These are phyloP conservation scores for Tragelaphus scriptus DNA, from an alignment of 2,113 vertebrate species.

Conservation along the genomic window DNA sequence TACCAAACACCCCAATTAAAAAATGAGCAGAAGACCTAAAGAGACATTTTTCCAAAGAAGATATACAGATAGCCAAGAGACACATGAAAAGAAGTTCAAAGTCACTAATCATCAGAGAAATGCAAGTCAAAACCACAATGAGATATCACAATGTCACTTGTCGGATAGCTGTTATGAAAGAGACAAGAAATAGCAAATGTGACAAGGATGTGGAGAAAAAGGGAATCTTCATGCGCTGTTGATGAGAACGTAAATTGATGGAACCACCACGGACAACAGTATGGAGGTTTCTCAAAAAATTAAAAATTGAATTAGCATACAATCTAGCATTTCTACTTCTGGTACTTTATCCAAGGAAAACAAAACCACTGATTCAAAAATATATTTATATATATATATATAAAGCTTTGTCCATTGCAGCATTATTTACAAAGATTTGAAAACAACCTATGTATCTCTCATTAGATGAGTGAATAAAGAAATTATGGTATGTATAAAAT, in stretches of 20 bases:
- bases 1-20: neutral
- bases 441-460: neutral
- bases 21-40: neutral
- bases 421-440: neutral
- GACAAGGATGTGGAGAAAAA: neutral
- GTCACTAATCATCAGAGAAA: neutral
- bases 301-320: neutral
- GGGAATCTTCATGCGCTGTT: neutral
- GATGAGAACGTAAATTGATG: neutral
- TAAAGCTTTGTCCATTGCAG: neutral
- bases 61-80: neutral
- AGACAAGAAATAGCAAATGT: neutral
- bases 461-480: neutral
- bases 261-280: neutral
- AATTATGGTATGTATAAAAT: neutral
- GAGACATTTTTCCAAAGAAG: neutral
- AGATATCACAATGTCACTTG: neutral
- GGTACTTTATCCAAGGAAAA: neutral
- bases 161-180: neutral
- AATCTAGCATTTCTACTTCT: neutral
- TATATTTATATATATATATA: fast-evolving
- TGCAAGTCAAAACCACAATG: neutral
- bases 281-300: neutral
- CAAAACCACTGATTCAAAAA: neutral
- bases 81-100: neutral